A percentile compares a stretch with the other conserved stretches of the same genome.
Conservation (phyloP, 2,888 invertebrate species). For the Timandra comae region DNA sequence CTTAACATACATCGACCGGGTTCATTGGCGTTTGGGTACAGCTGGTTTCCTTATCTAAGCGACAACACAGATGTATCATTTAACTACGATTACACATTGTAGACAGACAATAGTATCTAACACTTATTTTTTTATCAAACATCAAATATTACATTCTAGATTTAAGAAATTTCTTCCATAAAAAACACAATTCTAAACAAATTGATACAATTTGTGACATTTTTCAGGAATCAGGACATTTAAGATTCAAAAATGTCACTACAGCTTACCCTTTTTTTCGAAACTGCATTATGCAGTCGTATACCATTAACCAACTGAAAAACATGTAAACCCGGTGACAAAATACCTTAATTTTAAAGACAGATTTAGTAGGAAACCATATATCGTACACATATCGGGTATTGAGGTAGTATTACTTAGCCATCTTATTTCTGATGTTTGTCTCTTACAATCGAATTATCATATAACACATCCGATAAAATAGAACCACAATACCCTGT, state of each 20-base stretch:
- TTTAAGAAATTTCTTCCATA: too few relatives aligned
- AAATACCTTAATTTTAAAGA: constrained; percentile 43
- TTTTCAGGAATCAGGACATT: too few relatives aligned
- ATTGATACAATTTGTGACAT: too few relatives aligned
- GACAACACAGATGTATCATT: too few relatives aligned
- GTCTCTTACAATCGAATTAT: constrained; percentile 60
- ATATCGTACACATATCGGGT: constrained; percentile 61
- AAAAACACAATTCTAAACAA: too few relatives aligned
- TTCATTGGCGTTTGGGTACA: constrained; percentile 13
- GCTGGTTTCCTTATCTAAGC: too few relatives aligned
- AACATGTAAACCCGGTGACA: constrained; percentile 39
- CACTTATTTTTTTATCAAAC: constrained; percentile 8
- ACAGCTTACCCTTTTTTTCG: too few relatives aligned
- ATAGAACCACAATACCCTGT: constrained; percentile 77
- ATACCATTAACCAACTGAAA: constrained; percentile 2
- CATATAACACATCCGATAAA: constrained; percentile 63
- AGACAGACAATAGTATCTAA: too few relatives aligned
- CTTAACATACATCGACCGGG: constrained; percentile 51
- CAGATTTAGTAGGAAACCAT: constrained; percentile 59
- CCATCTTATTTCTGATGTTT: constrained; percentile 47
- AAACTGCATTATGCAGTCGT: too few relatives aligned
- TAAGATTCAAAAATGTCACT: too few relatives aligned
- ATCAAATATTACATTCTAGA: constrained; percentile 14
- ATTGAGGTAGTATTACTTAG: constrained; percentile 72
- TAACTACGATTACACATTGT: too few relatives aligned